Evolutionary conservation across 1,140 invertebrate genomes (phyloP).

Genomic region (Asobara japonica): DNA sequence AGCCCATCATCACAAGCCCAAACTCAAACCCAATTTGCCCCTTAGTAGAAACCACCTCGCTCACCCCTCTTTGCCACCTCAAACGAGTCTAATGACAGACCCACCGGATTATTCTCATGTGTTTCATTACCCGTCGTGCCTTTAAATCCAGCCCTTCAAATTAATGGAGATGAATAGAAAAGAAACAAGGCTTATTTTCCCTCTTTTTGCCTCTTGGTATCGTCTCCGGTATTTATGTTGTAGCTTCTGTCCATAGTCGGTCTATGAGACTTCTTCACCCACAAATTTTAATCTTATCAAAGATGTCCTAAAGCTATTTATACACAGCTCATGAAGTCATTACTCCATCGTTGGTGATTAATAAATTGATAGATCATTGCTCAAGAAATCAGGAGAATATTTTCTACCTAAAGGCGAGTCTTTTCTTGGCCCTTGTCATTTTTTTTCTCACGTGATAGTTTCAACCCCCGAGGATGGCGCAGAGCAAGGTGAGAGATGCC

Average conservation of each 20-base stretch:
- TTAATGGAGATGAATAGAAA: constrained; percentile 24
- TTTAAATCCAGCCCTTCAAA: neutral
- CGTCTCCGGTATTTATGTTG: neutral
- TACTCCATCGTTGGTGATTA: no score
- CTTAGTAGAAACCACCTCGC: no score
- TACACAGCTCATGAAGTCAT: no score
- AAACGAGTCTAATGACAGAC: neutral
- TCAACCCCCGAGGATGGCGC: neutral
- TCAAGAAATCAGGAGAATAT: no score
- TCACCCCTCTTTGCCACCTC: neutral
- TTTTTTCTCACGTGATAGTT: no score
- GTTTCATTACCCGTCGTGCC: constrained; percentile 17
- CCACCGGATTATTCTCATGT: neutral
- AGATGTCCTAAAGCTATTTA: no score
- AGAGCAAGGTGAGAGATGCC: neutral
- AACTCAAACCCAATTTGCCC: no score
- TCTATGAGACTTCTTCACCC: no score
- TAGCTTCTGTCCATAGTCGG: neutral
- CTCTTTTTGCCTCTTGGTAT: neutral
- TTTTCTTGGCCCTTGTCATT: no score
- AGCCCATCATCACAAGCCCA: no score
- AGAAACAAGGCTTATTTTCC: neutral
- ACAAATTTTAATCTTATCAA: no score
- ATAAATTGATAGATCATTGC: no score
- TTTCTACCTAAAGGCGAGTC: neutral